Base-by-base conservation (phyloP, 2,113 vertebrate genomes). In the Notothenia coriiceps region DNA sequence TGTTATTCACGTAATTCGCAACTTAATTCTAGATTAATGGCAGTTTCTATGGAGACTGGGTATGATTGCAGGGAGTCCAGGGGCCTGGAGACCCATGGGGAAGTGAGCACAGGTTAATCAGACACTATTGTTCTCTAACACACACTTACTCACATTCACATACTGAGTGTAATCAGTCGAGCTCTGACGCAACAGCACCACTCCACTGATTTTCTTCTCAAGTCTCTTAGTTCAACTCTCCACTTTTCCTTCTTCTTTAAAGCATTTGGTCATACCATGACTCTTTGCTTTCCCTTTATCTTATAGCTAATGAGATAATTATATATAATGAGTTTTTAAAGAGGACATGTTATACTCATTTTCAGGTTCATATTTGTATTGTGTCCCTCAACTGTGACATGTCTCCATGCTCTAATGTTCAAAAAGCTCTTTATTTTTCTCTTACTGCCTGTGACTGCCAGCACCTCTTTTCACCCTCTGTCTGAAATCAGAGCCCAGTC, bases 51-150 rank as follows among this genome's bases (percentile, higher is more conserved):
- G 18, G 54, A 87, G 84, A 69, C 63, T 29, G 61, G 44, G 2
- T 83, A n/a, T 84, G 82, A 86, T 81, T 91, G 56, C 64, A 10
- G 15, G 0, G 35, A 81, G 82, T 80, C 50, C 77, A 65, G 63
- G 46, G 35, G 59, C 70, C 59, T 75, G 52, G 46, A 72, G 76
- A 74, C 78, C 57, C 6, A 2, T 66, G 61, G 63, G 77, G 70
- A 73, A 59, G 54, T 73, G 72, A 75, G 64, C 64, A 77, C 65
- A 33, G 74, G 50, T 86, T 80, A 84, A 88, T 92, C 91, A 92
- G 77, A 74, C 55, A 20, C 70, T 66, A 86, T 92, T 92, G 84
- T 90, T 90, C 77, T 76, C 74, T 22, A 18, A 46, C 35, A 20
- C 18, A 52, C 55, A 67, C 40, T 15, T 33, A 47, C 49, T 20